Percentiles rank a stretch among this genome's conserved stretches.
These are phyloP conservation scores for Alosa alosa DNA, from an alignment of 2,113 vertebrate species.

Conservation along the genomic window DNA sequence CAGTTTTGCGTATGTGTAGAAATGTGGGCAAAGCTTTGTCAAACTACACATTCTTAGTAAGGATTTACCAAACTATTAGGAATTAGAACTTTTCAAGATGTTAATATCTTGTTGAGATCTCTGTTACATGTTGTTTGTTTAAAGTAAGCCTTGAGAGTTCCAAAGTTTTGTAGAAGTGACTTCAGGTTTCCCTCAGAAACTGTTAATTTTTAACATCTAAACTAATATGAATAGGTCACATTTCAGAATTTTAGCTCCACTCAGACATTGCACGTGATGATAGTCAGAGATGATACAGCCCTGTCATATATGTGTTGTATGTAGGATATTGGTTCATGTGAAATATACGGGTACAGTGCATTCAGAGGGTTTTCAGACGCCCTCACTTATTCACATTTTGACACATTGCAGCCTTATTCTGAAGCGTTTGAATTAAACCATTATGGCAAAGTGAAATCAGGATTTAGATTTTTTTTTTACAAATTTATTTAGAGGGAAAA, in stretches of 20 bases:
- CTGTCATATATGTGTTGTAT: neutral
- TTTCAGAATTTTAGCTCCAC: neutral
- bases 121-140: neutral
- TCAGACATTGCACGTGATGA: neutral
- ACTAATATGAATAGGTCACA: constrained; percentile 3
- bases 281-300: neutral
- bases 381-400: too few species aligned
- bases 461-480: too few species aligned
- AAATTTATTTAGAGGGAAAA: too few species aligned
- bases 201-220: constrained; percentile 26
- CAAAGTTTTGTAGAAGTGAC: constrained; percentile 17
- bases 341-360: too few species aligned
- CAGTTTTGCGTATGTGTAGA: neutral
- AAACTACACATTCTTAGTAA: neutral
- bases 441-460: too few species aligned
- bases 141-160: neutral
- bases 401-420: too few species aligned
- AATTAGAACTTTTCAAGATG: neutral
- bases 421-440: too few species aligned
- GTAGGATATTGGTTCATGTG: neutral
- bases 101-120: neutral
- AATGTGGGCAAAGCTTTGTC: neutral
- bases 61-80: neutral
- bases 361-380: too few species aligned
- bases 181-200: constrained; percentile 20